Evolutionary conservation across 2,113 vertebrate genomes (phyloP).

Genomic region (Phalacrocorax pelagicus): DNA sequence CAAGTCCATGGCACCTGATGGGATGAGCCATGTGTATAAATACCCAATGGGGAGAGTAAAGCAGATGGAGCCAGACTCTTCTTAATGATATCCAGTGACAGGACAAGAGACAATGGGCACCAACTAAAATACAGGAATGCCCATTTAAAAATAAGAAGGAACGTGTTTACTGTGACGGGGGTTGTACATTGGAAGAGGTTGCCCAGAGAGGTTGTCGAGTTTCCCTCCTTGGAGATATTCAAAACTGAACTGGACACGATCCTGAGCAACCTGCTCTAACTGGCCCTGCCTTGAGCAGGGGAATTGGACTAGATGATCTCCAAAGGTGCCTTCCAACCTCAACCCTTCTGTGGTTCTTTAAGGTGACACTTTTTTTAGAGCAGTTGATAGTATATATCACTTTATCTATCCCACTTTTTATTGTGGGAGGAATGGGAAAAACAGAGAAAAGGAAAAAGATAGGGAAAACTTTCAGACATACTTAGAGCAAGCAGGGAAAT

Average conservation of each 20-base stretch:
- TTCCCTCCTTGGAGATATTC: neutral
- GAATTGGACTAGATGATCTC: neutral
- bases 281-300: neutral
- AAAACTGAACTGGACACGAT: neutral
- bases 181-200: neutral
- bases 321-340: neutral
- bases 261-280: neutral
- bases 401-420: neutral
- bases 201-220: neutral
- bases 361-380: neutral
- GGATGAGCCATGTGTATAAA: neutral
- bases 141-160: neutral
- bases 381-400: neutral
- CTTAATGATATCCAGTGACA: neutral
- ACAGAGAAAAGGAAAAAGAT: neutral
- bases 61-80: neutral
- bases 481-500: neutral
- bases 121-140: neutral
- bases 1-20: neutral
- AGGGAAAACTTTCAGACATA: neutral
- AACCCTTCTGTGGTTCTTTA: neutral
- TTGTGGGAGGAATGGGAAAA: neutral
- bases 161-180: neutral
- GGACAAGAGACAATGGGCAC: neutral
- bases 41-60: neutral